Evolutionary conservation across 2,113 vertebrate genomes (phyloP).

Genomic region (Drymodes brunneopygia): DNA sequence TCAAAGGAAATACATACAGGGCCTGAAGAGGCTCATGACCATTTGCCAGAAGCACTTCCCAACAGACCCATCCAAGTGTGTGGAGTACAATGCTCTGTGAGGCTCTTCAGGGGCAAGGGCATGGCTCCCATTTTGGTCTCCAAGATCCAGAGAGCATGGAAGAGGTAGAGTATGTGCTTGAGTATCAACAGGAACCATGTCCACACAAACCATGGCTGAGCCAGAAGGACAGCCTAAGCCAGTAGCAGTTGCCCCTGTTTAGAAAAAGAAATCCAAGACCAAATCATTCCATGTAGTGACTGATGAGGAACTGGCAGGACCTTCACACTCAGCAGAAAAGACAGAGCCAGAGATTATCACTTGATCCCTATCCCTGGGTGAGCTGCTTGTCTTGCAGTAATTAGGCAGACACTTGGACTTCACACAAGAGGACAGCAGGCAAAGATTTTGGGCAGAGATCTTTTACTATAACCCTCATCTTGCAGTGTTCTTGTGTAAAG

Average conservation of each 20-base stretch:
- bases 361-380: neutral
- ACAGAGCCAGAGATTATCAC: neutral
- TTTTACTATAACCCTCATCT: too few relatives aligned
- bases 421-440: too few relatives aligned
- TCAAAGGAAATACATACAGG: conserved; percentile 95
- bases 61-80: conserved; percentile 92
- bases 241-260: neutral
- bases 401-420: too few relatives aligned
- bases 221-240: neutral
- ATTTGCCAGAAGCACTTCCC: conserved; percentile 97
- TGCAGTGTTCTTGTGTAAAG: too few relatives aligned
- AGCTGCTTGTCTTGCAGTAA: neutral
- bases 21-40: conserved; percentile 94
- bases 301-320: neutral
- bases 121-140: neutral
- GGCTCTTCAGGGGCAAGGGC: neutral
- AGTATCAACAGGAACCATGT: neutral
- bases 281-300: neutral
- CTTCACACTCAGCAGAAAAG: neutral
- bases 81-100: conserved; percentile 92
- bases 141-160: neutral
- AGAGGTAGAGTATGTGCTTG: neutral
- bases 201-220: neutral
- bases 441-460: too few relatives aligned
- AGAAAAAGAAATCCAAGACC: neutral